These are phyloP conservation scores for Oncorhynchus mykiss DNA, from an alignment of 2,113 vertebrate species.

Conservation along the genomic window DNA sequence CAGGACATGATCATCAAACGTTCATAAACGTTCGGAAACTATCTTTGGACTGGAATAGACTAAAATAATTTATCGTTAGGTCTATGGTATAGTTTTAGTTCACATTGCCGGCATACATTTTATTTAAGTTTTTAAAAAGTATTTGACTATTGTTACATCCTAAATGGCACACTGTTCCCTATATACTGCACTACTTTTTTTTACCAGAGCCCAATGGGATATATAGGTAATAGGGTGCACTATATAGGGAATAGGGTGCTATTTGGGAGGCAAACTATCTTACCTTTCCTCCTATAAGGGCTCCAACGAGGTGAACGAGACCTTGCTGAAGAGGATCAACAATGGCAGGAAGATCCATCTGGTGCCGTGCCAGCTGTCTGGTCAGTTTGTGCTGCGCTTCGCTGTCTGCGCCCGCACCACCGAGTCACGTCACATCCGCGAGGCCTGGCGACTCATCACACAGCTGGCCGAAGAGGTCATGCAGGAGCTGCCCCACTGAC, in stretches of 20 bases:
- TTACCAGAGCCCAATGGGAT: too few relatives aligned
- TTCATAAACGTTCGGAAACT: background rate
- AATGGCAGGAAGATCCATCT: slow-evolving; percentile 84
- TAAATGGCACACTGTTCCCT: too few relatives aligned
- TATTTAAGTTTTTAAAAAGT: too few relatives aligned
- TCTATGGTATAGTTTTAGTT: too few relatives aligned
- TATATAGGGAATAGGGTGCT: too few relatives aligned
- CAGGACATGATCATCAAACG: background rate
- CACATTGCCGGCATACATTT: too few relatives aligned
- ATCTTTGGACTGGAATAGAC: background rate
- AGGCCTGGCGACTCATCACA: slow-evolving; percentile 86
- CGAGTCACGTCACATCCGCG: slow-evolving; percentile 79
- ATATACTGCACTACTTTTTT: too few relatives aligned
- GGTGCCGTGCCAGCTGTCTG: slow-evolving; percentile 84
- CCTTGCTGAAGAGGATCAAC: slow-evolving; percentile 85
- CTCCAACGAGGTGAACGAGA: slow-evolving; percentile 83
- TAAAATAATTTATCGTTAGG: background rate
- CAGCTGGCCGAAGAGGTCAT: slow-evolving; percentile 79
- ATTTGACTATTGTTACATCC: too few relatives aligned
- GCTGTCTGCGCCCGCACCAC: slow-evolving; percentile 81
- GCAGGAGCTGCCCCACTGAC: slow-evolving; percentile 49
- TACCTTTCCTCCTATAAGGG: slow-evolving; percentile 65
- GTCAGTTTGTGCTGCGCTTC: slow-evolving; percentile 86
- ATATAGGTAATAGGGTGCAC: too few relatives aligned
- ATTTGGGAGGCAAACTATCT: background rate